Conservation (phyloP, 35 echinoderm and acorn worm genomes). For the Amphiura filiformis region DNA sequence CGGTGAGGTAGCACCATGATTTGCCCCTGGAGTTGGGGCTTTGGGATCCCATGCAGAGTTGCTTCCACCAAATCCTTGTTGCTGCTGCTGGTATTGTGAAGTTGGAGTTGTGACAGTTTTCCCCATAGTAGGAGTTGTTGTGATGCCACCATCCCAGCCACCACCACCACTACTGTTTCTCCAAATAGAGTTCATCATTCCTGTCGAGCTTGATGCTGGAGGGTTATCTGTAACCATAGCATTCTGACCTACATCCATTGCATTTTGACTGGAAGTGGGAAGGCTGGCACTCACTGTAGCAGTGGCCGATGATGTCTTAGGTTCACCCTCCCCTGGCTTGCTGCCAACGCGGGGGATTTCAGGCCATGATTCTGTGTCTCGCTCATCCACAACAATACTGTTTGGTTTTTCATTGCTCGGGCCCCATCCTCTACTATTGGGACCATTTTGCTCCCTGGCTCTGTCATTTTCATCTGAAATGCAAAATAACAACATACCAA, state of each 20-base stretch:
- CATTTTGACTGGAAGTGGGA: not conserved
- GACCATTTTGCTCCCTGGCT: slow-evolving; percentile 8
- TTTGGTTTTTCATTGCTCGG: not conserved
- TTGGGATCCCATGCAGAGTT: slow-evolving; percentile 21
- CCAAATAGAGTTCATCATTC: not conserved
- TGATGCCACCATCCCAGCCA: slow-evolving; percentile 18
- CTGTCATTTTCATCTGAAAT: slow-evolving; percentile 6
- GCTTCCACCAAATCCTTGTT: not conserved
- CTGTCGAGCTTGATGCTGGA: too few species aligned
- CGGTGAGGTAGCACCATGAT: not conserved
- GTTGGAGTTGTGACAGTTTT: not conserved
- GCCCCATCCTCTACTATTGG: not conserved
- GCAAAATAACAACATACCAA: not conserved
- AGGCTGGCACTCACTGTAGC: slow-evolving; percentile 3
- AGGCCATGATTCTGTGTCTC: slow-evolving; percentile 36
- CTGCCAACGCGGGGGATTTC: slow-evolving; percentile 4
- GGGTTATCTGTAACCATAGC: not conserved
- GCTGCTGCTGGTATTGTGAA: slow-evolving; percentile 2
- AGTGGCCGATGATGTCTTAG: not conserved
- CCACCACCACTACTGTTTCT: not conserved
- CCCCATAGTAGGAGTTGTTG: not conserved
- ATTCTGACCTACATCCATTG: not conserved
- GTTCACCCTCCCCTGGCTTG: not conserved
- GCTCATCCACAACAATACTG: slow-evolving; percentile 43
- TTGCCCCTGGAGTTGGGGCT: not conserved